phyloP scores from a whole-genome alignment of 2,113 vertebrate genomes.

The Chrysochloris asiatica region DNA sequence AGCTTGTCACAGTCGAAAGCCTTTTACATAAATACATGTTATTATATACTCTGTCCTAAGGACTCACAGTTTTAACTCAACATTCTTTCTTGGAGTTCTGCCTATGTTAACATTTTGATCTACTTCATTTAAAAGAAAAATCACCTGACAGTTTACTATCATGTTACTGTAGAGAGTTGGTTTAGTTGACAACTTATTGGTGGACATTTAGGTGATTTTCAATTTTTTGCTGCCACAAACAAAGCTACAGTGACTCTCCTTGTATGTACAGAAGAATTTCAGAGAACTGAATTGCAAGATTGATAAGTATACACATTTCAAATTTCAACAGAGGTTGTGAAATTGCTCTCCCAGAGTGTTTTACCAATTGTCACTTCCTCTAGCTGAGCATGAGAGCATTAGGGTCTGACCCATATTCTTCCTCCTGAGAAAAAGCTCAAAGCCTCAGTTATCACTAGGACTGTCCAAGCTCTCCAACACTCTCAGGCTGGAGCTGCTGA shows the following conservation, averaged over 20 bases:
- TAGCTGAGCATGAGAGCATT: neutral
- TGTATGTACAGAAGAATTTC: neutral
- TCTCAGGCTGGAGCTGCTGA: neutral
- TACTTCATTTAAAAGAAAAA: neutral
- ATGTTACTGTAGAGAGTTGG: neutral
- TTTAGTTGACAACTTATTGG: neutral
- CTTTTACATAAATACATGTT: no score
- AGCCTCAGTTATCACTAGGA: neutral
- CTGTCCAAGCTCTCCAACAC: neutral
- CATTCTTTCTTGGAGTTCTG: conserved; percentile 1
- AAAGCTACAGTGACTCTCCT: neutral
- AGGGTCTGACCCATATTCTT: neutral
- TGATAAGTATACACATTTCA: neutral
- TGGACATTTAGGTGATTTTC: neutral
- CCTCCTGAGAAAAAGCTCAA: neutral
- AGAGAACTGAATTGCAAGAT: neutral
- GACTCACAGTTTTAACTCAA: conserved; percentile 26
- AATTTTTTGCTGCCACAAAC: conserved; percentile 8
- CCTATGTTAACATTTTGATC: neutral
- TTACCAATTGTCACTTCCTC: neutral
- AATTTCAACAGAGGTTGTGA: neutral
- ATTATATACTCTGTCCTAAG: neutral
- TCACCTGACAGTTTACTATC: neutral
- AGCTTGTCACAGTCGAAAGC: no score
- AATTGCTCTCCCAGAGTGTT: neutral